phyloP scores from a whole-genome alignment of 1,140 invertebrate species.

The Lycorma delicatula region DNA sequence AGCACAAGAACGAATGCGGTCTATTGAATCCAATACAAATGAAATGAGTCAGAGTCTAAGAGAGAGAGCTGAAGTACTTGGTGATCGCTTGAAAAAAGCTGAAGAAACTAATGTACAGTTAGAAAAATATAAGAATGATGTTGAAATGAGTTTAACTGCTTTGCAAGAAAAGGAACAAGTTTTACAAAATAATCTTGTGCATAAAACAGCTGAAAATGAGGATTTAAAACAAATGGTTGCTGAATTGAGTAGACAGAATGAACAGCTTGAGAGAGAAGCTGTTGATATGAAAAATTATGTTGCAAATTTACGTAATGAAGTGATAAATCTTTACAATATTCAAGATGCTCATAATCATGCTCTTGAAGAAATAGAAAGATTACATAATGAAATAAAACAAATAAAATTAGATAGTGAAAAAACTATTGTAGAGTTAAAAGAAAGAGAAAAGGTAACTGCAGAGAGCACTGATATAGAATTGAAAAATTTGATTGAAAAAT shows the following conservation, averaged over 20 bases:
- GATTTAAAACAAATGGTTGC: slow-evolving; percentile 44
- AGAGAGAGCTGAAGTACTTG: slow-evolving; percentile 43
- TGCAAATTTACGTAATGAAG: slow-evolving; percentile 2
- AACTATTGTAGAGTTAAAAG: slow-evolving; percentile 33
- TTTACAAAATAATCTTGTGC: not conserved
- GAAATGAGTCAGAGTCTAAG: slow-evolving; percentile 45
- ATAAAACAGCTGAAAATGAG: slow-evolving; percentile 11
- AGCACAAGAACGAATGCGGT: slow-evolving; percentile 47
- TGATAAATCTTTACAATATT: not conserved
- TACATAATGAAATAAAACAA: slow-evolving; percentile 4
- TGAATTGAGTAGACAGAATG: slow-evolving; percentile 36
- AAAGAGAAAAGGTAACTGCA: slow-evolving; percentile 43
- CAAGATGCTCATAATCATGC: not conserved
- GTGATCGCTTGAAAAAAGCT: slow-evolving; percentile 16
- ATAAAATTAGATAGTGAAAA: slow-evolving; percentile 43
- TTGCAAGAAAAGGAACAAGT: slow-evolving; percentile 42
- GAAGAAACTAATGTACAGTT: slow-evolving; percentile 14
- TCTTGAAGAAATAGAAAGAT: slow-evolving; percentile 3
- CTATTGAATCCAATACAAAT: slow-evolving; percentile 48
- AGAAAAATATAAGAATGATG: slow-evolving; percentile 29
- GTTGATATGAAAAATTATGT: not conserved
- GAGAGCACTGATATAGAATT: slow-evolving; percentile 40
- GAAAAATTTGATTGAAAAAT: slow-evolving; percentile 43
- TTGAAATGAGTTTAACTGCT: slow-evolving; percentile 44
- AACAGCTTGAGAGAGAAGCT: not conserved